phyloP scores from a whole-genome alignment of 2,113 vertebrate genomes.

The Emydocephalus ijimae region DNA sequence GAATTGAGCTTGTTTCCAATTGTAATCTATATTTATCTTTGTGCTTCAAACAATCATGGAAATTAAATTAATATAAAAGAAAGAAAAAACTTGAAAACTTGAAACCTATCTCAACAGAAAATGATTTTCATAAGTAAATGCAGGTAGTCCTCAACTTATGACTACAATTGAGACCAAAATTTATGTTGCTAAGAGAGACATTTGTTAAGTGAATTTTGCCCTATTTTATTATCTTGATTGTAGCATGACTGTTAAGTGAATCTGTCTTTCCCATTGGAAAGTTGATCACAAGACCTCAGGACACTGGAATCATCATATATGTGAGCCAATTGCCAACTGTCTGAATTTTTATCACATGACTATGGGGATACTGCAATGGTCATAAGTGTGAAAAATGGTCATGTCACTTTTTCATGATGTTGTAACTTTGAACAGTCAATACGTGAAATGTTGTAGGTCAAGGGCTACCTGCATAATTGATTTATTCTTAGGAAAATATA shows the following conservation, averaged over 20 bases:
- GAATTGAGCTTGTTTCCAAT: not conserved
- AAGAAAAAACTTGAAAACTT: not conserved
- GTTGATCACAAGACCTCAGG: too few species aligned
- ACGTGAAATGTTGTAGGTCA: too few species aligned
- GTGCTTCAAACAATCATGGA: not conserved
- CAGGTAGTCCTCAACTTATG: not conserved
- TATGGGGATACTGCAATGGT: too few species aligned
- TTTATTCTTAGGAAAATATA: not conserved
- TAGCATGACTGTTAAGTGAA: not conserved
- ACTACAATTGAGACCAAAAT: not conserved
- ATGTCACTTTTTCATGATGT: too few species aligned
- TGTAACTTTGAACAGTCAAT: too few species aligned
- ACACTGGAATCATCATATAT: too few species aligned
- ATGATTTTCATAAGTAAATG: not conserved
- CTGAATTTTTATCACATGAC: too few species aligned
- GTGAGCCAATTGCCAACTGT: too few species aligned
- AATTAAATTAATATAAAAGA: not conserved
- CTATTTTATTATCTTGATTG: not conserved
- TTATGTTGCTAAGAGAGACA: not conserved
- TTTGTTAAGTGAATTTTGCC: not conserved
- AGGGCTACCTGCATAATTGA: not conserved
- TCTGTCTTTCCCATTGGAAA: not conserved
- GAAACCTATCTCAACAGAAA: not conserved
- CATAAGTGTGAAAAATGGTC: too few species aligned
- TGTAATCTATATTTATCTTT: not conserved